Conservation (phyloP, 1,140 invertebrate species). For the Lepeophtheirus salmonis region DNA sequence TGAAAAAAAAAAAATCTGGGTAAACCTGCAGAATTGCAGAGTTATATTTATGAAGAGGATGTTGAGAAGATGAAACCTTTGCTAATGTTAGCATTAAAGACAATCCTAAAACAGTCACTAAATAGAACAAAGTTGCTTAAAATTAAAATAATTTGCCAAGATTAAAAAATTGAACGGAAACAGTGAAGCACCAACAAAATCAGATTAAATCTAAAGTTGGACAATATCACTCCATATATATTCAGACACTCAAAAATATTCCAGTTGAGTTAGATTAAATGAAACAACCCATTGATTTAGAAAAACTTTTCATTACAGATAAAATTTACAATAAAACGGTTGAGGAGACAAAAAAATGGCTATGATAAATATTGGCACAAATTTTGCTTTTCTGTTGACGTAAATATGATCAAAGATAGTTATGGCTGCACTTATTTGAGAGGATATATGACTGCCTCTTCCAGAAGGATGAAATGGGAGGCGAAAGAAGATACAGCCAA, state of each 20-base stretch:
- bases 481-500: background rate
- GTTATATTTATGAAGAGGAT: background rate
- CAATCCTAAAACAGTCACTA: background rate
- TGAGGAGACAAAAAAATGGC: background rate
- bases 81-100: background rate
- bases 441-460: background rate
- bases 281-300: background rate
- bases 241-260: background rate
- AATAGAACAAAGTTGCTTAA: background rate
- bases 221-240: background rate
- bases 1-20: background rate
- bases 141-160: background rate
- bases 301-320: background rate
- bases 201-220: background rate
- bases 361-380: background rate
- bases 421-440: background rate
- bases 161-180: background rate
- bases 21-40: background rate
- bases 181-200: background rate
- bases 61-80: background rate
- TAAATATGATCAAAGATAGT: background rate
- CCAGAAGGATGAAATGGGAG: background rate
- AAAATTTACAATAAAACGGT: background rate
- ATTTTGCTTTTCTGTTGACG: too few species aligned
- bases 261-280: background rate